A percentile compares a stretch with the other conserved stretches of the same genome.
Conservation (phyloP, 2,888 invertebrate species). For the Platycnemis pennipes region DNA sequence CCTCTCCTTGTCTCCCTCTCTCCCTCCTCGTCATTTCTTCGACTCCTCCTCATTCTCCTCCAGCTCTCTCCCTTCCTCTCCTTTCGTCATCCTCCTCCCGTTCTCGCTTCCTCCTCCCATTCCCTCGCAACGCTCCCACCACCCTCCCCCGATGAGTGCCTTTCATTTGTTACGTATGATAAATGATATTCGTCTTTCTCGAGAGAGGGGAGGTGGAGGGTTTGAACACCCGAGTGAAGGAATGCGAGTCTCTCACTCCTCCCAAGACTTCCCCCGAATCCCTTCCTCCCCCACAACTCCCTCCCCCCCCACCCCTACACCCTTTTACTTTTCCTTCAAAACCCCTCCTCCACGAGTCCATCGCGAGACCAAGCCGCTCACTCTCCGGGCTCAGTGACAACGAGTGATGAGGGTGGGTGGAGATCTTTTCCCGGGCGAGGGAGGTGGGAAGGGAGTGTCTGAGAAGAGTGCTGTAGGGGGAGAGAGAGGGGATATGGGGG, state of each 20-base stretch:
- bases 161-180: constrained; percentile 68
- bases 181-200: constrained; percentile 64
- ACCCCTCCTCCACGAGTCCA: not conserved
- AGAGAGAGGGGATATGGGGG: not conserved
- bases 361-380: constrained; percentile 31
- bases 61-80: not conserved
- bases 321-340: too few relatives aligned
- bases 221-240: constrained; percentile 56
- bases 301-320: not conserved
- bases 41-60: not conserved
- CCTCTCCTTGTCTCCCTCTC: constrained; percentile 19
- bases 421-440: not conserved
- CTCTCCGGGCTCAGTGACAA: constrained; percentile 59
- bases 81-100: not conserved
- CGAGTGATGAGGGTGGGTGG: constrained; percentile 53
- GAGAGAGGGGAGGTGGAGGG: not conserved
- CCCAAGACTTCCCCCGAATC: not conserved
- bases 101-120: not conserved
- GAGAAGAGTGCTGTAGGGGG: not conserved
- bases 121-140: not conserved
- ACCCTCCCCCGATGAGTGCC: constrained; percentile 55
- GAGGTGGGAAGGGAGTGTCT: not conserved
- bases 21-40: constrained; percentile 21
- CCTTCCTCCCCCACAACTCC: not conserved
- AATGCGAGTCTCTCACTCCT: constrained; percentile 17